Evolutionary conservation across 1,140 invertebrate genomes (phyloP).

Genomic region (Zaprionus kolodkinae): DNA sequence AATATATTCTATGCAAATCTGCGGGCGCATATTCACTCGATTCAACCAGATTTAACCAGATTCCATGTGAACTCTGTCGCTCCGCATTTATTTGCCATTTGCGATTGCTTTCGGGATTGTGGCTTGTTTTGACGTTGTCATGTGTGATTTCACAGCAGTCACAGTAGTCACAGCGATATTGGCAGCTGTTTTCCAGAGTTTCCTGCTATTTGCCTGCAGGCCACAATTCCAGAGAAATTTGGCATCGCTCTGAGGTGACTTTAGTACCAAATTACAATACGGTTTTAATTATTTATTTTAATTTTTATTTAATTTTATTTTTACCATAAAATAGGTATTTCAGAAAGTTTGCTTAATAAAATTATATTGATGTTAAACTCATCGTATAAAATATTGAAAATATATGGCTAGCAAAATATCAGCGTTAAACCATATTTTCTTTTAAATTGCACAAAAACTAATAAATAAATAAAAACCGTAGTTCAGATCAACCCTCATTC

Average conservation of each 20-base stretch:
- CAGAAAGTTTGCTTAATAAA: no score
- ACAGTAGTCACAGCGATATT: slow-evolving; percentile 4
- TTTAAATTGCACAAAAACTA: slow-evolving; percentile 31
- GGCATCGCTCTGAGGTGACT: neutral
- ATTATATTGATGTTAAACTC: no score
- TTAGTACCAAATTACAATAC: slow-evolving; percentile 19
- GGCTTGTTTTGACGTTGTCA: slow-evolving; percentile 54
- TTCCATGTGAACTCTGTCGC: slow-evolving; percentile 50
- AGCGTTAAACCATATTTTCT: no score
- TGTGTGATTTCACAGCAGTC: slow-evolving; percentile 21
- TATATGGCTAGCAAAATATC: no score
- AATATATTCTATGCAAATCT: slow-evolving; percentile 56
- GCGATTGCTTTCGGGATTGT: slow-evolving; percentile 55
- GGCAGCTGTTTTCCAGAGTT: slow-evolving; percentile 40
- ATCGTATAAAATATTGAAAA: no score
- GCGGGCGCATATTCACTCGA: slow-evolving; percentile 70
- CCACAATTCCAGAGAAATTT: neutral
- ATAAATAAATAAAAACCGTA: no score
- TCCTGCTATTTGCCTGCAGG: neutral
- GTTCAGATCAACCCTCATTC: neutral
- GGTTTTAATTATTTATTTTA: slow-evolving; percentile 2
- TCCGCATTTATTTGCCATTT: slow-evolving; percentile 66
- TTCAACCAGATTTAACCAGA: slow-evolving; percentile 46
- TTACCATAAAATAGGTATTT: neutral
- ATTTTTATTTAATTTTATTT: no score